phyloP scores from a whole-genome alignment of 1,140 invertebrate species.

The Zelostemma sp. region DNA sequence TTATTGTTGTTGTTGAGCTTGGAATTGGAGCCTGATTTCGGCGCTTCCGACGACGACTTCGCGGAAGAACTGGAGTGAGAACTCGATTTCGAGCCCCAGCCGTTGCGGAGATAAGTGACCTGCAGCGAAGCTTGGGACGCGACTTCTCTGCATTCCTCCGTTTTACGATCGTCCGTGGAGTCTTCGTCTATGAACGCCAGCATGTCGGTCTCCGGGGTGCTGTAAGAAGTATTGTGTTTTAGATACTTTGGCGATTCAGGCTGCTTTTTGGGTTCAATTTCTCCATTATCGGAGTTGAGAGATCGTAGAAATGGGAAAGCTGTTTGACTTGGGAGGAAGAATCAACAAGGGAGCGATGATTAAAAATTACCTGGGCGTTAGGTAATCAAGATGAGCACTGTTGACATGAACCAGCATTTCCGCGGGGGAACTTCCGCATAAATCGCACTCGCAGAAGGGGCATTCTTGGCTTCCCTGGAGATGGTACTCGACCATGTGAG shows the following conservation, averaged over 20 bases:
- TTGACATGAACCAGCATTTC: conserved; percentile 86
- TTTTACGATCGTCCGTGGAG: conserved; percentile 58
- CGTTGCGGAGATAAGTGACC: conserved; percentile 57
- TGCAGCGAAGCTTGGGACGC: conserved; percentile 32
- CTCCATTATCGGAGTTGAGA: too few relatives aligned
- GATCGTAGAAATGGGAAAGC: too few relatives aligned
- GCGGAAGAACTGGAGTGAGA: conserved; percentile 17
- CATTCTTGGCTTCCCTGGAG: conserved; percentile 82
- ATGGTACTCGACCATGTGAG: conserved; percentile 82
- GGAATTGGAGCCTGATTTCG: conserved; percentile 39
- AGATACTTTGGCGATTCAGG: not conserved
- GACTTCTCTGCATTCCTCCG: conserved; percentile 35
- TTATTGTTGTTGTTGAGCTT: conserved; percentile 66
- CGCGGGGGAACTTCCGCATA: conserved; percentile 77
- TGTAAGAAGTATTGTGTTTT: conserved; percentile 30
- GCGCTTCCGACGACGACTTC: conserved; percentile 34
- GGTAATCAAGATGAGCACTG: conserved; percentile 82
- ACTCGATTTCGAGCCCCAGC: conserved; percentile 55
- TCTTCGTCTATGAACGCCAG: conserved; percentile 71
- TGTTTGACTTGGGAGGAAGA: too few relatives aligned
- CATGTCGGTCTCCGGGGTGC: conserved; percentile 67
- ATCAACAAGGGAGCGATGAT: too few relatives aligned
- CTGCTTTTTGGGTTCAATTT: conserved; percentile 13
- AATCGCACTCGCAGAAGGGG: conserved; percentile 85
- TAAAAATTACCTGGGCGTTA: conserved; percentile 78